Conservation (phyloP, 2,797 vertebrate genomes). For the Anguilla obscura region DNA sequence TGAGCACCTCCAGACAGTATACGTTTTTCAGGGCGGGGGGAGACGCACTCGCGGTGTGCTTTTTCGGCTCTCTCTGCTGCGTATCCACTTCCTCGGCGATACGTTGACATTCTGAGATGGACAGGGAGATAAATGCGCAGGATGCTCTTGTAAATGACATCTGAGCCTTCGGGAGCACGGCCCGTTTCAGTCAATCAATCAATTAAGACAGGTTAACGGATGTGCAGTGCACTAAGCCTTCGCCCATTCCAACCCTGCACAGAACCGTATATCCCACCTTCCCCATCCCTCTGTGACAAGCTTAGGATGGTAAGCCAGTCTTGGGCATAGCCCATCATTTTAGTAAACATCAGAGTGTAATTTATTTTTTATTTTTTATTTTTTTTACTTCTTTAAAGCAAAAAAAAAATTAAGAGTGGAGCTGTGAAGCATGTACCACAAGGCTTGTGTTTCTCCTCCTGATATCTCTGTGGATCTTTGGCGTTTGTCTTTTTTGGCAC, state of each 20-base stretch:
- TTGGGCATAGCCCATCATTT: neutral
- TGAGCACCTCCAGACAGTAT: slow-evolving; percentile 40
- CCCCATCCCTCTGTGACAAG: neutral
- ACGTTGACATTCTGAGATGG: slow-evolving; percentile 62
- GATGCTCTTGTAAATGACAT: slow-evolving; percentile 66
- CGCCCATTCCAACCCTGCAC: neutral
- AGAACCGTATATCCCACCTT: neutral
- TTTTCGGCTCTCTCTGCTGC: slow-evolving; percentile 44
- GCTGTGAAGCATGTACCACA: neutral
- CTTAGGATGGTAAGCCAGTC: neutral
- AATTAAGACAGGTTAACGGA: slow-evolving; percentile 37
- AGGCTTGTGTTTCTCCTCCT: neutral
- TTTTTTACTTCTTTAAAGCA: neutral
- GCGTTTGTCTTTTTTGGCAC: neutral
- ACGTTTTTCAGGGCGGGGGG: slow-evolving; percentile 14
- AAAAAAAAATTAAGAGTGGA: neutral
- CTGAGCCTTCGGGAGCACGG: slow-evolving; percentile 62
- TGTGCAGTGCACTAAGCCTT: slow-evolving; percentile 35
- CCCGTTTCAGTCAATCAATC: slow-evolving; percentile 72
- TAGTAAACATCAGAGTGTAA: neutral
- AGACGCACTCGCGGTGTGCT: slow-evolving; percentile 32
- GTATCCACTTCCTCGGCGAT: slow-evolving; percentile 55
- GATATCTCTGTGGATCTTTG: neutral
- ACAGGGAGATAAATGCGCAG: slow-evolving; percentile 68
- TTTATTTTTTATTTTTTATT: neutral